Evolutionary conservation across 2,113 vertebrate genomes (phyloP), one percentile per base, ranked within the genome.

Genomic region (Prunella himalayana): DNA sequence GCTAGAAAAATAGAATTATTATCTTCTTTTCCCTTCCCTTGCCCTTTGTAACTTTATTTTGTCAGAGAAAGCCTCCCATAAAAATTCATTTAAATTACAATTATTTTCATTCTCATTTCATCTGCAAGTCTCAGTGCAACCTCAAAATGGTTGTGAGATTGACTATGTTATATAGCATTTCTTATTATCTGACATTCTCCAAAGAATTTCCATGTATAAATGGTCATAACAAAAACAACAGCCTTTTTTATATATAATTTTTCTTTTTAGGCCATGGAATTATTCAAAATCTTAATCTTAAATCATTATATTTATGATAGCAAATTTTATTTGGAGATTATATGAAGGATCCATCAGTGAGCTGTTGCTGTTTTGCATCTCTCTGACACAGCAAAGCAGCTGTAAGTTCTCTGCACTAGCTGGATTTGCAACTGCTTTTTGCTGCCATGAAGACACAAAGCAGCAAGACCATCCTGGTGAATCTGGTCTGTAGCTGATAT

Each of bases 401-500:
- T 94, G 39, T 54, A 88, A 88, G 7, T 83, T 90, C 75, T 82
- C 80, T 86, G 70, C 9, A 4, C 13, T 70, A 21, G 27, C 31
- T 87, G 45, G 27, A 35, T 95, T 89, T 49, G 50, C 57, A 94
- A 71, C 37, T 88, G 39, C 51, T 84, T 73, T 86, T 49, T 80
- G 37, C 75, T 89, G 91, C 81, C 59, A 87, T 50, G n/a, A 22
- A 96, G 93, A 97, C 56, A 87, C 30, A 92, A 90, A 95, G 27
- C 91, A 96, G 94, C 9, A 75, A 65, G 24, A 64, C 44, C 0
- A 0, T 75, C 50, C 50, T 83, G n/a, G 24, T 88, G 44, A 89
- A 72, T 63, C 65, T 92, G 61, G 41, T 65, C 64, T 86, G 28
- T 82, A 88, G 79, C 33, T 79, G 49, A 57, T 39, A 90, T 60